These are phyloP conservation scores for Heliocidaris tuberculata DNA, from an alignment of 35 echinoderm and acorn worm species.

Conservation along the genomic window DNA sequence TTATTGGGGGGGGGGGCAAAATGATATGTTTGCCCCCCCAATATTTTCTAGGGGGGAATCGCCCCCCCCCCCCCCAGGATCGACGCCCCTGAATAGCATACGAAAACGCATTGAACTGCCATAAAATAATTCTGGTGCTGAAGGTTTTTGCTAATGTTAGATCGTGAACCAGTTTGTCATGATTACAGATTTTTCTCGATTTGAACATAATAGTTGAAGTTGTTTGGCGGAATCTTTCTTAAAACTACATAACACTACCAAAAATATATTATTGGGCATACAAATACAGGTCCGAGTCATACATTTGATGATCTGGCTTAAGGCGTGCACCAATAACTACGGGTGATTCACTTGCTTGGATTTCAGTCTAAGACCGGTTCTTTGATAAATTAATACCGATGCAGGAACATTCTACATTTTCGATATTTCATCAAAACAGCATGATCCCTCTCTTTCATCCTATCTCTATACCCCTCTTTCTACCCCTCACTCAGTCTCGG, in stretches of 20 bases:
- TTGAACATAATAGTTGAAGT: neutral
- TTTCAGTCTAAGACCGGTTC: neutral
- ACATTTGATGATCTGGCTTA: neutral
- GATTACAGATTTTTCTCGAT: neutral
- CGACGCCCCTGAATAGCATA: too few relatives aligned
- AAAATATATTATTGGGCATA: neutral
- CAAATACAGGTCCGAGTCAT: neutral
- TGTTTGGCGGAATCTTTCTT: neutral
- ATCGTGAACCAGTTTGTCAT: neutral
- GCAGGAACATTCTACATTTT: neutral
- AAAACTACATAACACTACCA: neutral
- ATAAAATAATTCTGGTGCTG: neutral
- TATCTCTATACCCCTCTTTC: neutral
- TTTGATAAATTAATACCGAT: neutral
- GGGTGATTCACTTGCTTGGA: neutral
- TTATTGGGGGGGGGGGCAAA: too few relatives aligned
- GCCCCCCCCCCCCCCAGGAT: too few relatives aligned
- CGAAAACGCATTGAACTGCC: neutral
- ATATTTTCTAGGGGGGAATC: too few relatives aligned
- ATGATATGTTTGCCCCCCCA: too few relatives aligned
- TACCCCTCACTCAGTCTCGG: neutral
- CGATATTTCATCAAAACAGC: slow-evolving; percentile 3
- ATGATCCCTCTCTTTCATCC: neutral
- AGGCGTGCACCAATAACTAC: neutral
- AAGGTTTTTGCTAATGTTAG: neutral